Evolutionary conservation across 1,140 invertebrate genomes (phyloP).

Genomic region (Tetramorium parvispinum): DNA sequence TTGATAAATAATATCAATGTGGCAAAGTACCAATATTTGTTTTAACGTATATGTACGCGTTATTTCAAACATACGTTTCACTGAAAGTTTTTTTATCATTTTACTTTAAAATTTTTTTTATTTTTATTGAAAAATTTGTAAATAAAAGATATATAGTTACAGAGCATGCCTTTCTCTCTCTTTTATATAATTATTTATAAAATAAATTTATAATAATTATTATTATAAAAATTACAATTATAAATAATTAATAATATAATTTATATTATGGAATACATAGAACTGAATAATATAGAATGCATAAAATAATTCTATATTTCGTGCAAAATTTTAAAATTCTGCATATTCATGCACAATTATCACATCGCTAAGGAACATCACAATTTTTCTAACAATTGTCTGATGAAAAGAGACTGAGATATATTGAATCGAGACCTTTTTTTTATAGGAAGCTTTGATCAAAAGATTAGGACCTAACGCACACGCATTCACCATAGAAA

Average conservation of each 20-base stretch:
- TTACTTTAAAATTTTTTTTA: slow-evolving; percentile 1
- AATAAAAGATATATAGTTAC: background rate
- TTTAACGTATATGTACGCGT: background rate
- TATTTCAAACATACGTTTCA: background rate
- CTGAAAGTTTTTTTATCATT: background rate
- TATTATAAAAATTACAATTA: too few species aligned
- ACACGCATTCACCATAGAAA: slow-evolving; percentile 92
- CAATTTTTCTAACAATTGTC: background rate
- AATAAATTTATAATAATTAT: too few species aligned
- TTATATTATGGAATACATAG: background rate
- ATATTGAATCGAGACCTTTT: background rate
- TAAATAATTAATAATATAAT: background rate
- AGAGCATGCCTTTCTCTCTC: background rate
- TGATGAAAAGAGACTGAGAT: background rate
- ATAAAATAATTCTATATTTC: background rate
- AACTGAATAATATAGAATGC: background rate
- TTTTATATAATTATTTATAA: too few species aligned
- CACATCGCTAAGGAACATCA: background rate
- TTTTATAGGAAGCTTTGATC: slow-evolving; percentile 91
- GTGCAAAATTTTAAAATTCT: background rate
- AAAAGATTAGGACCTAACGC: slow-evolving; percentile 92
- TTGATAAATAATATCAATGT: background rate
- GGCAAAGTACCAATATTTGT: slow-evolving; percentile 26
- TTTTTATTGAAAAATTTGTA: background rate
- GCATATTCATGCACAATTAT: background rate